Percentiles rank a stretch among this genome's conserved stretches.
These are phyloP conservation scores for Danio aesculapii DNA, from an alignment of 2,797 vertebrate genomes.

Conservation along the genomic window DNA sequence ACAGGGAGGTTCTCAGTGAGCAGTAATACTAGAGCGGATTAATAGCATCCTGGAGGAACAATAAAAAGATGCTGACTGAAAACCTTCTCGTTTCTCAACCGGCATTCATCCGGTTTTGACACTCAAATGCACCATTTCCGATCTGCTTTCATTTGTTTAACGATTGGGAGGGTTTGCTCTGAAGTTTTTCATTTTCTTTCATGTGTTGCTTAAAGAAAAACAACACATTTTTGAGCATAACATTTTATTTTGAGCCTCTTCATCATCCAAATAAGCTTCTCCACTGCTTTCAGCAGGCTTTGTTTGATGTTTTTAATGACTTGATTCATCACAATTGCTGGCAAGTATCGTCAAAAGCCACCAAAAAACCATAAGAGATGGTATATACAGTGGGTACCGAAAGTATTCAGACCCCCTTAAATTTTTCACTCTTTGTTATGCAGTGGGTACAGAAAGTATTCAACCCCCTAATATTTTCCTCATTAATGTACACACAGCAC, in stretches of 20 bases:
- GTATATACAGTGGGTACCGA: too few relatives aligned
- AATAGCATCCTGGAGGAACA: constrained; percentile 47
- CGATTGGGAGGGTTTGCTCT: background rate
- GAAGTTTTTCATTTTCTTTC: constrained; percentile 47
- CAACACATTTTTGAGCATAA: constrained; percentile 36
- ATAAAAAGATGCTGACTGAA: constrained; percentile 52
- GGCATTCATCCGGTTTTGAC: constrained; percentile 42
- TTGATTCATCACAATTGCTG: constrained; percentile 88
- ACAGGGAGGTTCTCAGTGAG: constrained; percentile 34
- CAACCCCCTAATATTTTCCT: too few relatives aligned
- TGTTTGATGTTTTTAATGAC: constrained; percentile 85
- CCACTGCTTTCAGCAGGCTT: constrained; percentile 85
- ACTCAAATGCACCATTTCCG: constrained; percentile 45
- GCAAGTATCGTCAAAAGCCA: constrained; percentile 78
- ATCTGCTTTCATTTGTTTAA: background rate
- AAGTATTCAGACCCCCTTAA: too few relatives aligned
- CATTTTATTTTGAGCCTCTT: constrained; percentile 50
- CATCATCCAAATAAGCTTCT: constrained; percentile 71
- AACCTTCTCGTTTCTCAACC: constrained; percentile 10
- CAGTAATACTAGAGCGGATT: constrained; percentile 49
- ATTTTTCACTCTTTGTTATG: too few relatives aligned
- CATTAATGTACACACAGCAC: too few relatives aligned
- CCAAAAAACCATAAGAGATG: background rate
- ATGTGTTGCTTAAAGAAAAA: constrained; percentile 52
- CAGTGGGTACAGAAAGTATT: too few relatives aligned